Base-by-base conservation (phyloP, 2,113 vertebrate species). In the Haemorhous mexicanus region DNA sequence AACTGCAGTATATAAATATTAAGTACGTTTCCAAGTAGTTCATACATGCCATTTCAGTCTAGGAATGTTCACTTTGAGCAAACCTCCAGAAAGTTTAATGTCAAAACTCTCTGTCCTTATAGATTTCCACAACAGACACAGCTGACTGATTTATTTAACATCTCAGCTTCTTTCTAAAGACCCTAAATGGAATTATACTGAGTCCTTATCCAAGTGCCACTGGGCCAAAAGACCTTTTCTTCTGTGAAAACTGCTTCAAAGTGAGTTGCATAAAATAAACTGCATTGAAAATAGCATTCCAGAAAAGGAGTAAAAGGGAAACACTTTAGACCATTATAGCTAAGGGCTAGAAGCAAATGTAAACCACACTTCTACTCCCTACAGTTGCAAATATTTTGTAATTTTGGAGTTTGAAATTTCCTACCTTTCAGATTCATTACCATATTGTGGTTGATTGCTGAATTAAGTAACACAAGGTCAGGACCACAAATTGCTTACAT, bases 211-310 rank as follows among this genome's bases (percentile, higher is more conserved):
- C 87, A 76, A 93, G 39, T 69, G 53, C 63, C 37, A 74, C 50
- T 55, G 59, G 78, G 75, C 94, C 83, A 95, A 93, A 95, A 94
- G 61, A 87, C 89, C 79, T 96, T 96, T 94, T 72, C 91, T 93
- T 90, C 89, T 94, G 91, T 95, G 74, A 94, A 93, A 90, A 52
- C 55, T 41, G 68, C 73, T 81, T 94, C 68, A 68, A 89, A 92
- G 52, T 56, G 33, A 74, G 70, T 68, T 75, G 82, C 52, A 43
- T 67, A 77, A 73, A 87, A 39, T 68, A 70, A 91, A 67, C 20
- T 66, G 59, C 50, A 39, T 26, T 74, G 72, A 67, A 91, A 94
- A 59, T 30, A 89, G 52, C 30, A 63, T 92, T 94, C 61, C 84
- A 81, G 52, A 52, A 62, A 90, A 67, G 64, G 81, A 17, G 56